Evolutionary conservation across 64 coral and sea anemone genomes (phyloP).

Genomic region (Dendrophyllia cribrosa): DNA sequence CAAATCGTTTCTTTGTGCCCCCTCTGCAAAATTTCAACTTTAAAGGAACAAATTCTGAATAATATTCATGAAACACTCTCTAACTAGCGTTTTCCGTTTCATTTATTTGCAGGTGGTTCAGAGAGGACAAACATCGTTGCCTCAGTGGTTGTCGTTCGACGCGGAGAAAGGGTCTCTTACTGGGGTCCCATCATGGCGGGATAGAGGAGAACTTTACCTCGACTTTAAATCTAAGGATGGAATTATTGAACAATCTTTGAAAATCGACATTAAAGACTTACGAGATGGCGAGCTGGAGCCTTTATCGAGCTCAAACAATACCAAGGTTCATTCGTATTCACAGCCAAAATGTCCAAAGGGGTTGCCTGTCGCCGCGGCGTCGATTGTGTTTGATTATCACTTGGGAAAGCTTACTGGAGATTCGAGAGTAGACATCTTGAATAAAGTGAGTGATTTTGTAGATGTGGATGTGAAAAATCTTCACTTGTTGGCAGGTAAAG

Average conservation of each 20-base stretch:
- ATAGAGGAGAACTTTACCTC: slow-evolving; percentile 36
- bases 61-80: no score
- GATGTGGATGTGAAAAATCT: slow-evolving; percentile 60
- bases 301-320: slow-evolving; percentile 51
- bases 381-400: slow-evolving; percentile 77
- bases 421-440: slow-evolving; percentile 57
- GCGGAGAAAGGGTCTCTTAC: slow-evolving; percentile 19
- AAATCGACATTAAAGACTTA: slow-evolving; percentile 32
- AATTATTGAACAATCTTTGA: not conserved
- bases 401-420: slow-evolving; percentile 70
- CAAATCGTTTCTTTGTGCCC: no score
- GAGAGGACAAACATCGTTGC: slow-evolving; percentile 66
- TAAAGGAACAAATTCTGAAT: no score
- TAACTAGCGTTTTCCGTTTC: not conserved
- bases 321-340: slow-evolving; percentile 42
- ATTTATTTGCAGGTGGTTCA: slow-evolving; percentile 58
- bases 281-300: not conserved
- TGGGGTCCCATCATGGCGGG: slow-evolving; percentile 74
- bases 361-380: slow-evolving; percentile 72
- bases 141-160: slow-evolving; percentile 83
- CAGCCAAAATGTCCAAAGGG: slow-evolving; percentile 64
- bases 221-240: slow-evolving; percentile 20
- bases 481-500: slow-evolving; percentile 73
- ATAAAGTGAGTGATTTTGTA: slow-evolving; percentile 57
- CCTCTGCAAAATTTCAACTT: no score